phyloP scores from a whole-genome alignment of 2,888 invertebrate genomes.

The Tetrapedia diversipes region DNA sequence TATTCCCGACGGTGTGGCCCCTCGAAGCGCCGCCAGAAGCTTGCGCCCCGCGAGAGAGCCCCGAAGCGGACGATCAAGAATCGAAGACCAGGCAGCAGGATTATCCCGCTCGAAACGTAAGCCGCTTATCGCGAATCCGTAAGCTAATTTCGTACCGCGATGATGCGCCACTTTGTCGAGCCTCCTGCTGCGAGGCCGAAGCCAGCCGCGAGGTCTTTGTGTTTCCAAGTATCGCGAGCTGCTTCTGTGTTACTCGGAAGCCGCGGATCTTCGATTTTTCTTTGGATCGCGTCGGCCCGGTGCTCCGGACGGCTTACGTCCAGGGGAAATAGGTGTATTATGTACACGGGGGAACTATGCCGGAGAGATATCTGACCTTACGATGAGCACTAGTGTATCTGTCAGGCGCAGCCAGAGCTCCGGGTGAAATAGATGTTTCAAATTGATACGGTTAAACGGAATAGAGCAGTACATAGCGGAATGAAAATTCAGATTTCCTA shows the following conservation, averaged over 20 bases:
- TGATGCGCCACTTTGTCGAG: slow-evolving; percentile 67
- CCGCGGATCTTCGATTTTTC: slow-evolving; percentile 4
- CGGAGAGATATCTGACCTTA: too few species aligned
- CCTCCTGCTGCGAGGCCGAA: slow-evolving; percentile 11
- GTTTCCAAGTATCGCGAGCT: slow-evolving; percentile 24
- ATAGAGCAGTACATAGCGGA: too few species aligned
- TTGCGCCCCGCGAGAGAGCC: slow-evolving; percentile 43
- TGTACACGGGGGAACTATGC: not conserved
- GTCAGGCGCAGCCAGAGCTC: too few species aligned
- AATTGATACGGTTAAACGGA: too few species aligned
- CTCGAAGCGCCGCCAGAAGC: slow-evolving; percentile 35
- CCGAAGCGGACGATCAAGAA: slow-evolving; percentile 67
- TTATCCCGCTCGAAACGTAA: slow-evolving; percentile 73
- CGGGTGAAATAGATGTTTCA: too few species aligned
- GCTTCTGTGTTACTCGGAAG: slow-evolving; percentile 12
- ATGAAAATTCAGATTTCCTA: too few species aligned
- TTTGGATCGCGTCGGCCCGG: not conserved
- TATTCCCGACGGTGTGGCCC: slow-evolving; percentile 71
- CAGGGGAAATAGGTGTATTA: too few species aligned
- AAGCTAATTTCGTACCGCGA: slow-evolving; percentile 74
- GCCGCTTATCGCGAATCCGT: slow-evolving; percentile 78
- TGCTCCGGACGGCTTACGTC: too few species aligned
- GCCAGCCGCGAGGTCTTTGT: slow-evolving; percentile 32
- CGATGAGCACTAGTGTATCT: too few species aligned
- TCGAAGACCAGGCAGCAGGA: slow-evolving; percentile 73